Evolutionary conservation across 2,797 vertebrate species (phyloP), one percentile per base, ranked within the genome.

Genomic region (Acanthopagrus latus): DNA sequence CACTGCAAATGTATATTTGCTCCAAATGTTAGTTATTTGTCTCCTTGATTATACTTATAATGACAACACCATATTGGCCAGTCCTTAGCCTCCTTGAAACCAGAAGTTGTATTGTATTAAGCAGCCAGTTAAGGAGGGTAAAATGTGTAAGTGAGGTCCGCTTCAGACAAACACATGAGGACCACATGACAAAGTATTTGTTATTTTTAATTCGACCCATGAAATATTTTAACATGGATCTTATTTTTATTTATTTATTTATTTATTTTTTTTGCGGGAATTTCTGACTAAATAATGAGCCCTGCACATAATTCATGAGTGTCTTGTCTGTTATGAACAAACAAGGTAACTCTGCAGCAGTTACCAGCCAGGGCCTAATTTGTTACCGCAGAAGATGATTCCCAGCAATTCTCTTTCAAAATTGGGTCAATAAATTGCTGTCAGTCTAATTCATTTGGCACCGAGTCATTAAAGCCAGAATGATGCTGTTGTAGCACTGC

Each of bases 371-470:
- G 20, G 78, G 76, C 65, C 76, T 84, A 64, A 91, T 91, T 90
- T 84, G 76, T 82, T 74, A 43, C 80, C 77, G 52, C 86, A 82
- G 78, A 86, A 70, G 79, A 87, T 79, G 82, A 92, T 93, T 94
- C 86, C 86, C 63, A 74, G 84, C 77, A 82, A 83, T 85, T 80
- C 74, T 80, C 47, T 81, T 84, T 67, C 55, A 74, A 90, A 94
- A 94, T 86, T 88, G 80, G 90, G 89, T 94, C 92, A 93, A 87
- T 93, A 91, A 92, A 91, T 93, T 86, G 82, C 83, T 90, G 87
- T 89, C 90, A 88, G 85, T 88, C 72, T 85, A 88, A 92, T 93
- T 90, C 56, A 87, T 92, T 90, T 94, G 88, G 86, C 80, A 47
- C 33, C 21, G 74, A 88, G 87, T 93, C 92, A 90, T 92, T 92